Evolutionary conservation across 1,140 invertebrate species (phyloP).

Genomic region (Bicyclus anynana): DNA sequence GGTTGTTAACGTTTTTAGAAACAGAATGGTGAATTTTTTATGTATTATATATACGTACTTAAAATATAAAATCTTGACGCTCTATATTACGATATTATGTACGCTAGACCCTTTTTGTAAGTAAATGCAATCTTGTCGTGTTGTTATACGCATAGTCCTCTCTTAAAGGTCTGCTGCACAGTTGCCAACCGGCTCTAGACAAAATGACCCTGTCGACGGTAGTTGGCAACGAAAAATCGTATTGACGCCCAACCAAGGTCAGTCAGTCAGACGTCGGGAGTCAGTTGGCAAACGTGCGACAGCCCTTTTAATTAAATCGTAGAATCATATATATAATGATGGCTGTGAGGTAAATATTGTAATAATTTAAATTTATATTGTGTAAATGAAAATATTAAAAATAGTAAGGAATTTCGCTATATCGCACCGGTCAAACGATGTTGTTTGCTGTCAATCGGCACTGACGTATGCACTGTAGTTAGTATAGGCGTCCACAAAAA

Average conservation of each 20-base stretch:
- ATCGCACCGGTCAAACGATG: conserved; percentile 42
- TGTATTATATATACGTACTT: conserved; percentile 72
- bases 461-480: conserved; percentile 27
- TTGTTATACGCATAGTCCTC: conserved; percentile 71
- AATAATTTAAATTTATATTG: conserved; percentile 75
- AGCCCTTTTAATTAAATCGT: conserved; percentile 50
- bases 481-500: conserved; percentile 27
- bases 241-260: too few species aligned
- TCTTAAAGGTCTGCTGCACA: conserved; percentile 31
- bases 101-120: conserved; percentile 74
- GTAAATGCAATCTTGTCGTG: conserved; percentile 69
- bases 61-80: conserved; percentile 50
- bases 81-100: conserved; percentile 63
- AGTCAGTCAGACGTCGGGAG: too few species aligned
- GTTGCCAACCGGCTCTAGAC: too few species aligned
- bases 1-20: conserved; percentile 75
- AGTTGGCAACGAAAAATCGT: too few species aligned
- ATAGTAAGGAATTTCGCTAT: conserved; percentile 51
- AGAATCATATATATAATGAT: conserved; percentile 76
- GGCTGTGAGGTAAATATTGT: conserved; percentile 75
- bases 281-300: too few species aligned
- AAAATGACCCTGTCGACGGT: too few species aligned
- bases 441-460: conserved; percentile 36
- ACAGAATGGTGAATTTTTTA: conserved; percentile 72
- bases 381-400: conserved; percentile 66